Evolutionary conservation across 2,113 vertebrate species (phyloP).

Genomic region (Pimephales promelas): DNA sequence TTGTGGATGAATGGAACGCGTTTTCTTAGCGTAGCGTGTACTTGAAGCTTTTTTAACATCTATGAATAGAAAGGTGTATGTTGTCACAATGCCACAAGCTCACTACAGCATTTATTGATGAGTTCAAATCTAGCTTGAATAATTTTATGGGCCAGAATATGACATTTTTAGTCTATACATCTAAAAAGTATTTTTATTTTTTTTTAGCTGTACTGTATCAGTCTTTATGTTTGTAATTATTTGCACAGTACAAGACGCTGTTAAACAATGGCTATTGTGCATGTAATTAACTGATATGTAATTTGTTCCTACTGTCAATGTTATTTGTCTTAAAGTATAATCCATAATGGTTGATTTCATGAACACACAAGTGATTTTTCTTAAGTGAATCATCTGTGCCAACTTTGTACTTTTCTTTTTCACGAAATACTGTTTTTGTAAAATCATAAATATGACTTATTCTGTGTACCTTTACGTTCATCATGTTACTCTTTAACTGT

Average conservation of each 20-base stretch:
- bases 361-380: slow-evolving; percentile 46
- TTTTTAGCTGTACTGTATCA: slow-evolving; percentile 1
- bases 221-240: slow-evolving; percentile 13
- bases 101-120: not conserved
- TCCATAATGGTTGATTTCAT: slow-evolving; percentile 56
- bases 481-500: slow-evolving; percentile 2
- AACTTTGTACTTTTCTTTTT: slow-evolving; percentile 2
- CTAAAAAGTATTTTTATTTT: slow-evolving; percentile 1
- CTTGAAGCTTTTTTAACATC: slow-evolving; percentile 14
- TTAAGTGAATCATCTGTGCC: slow-evolving; percentile 46
- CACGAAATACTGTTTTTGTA: slow-evolving; percentile 50
- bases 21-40: not conserved
- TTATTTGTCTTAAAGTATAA: slow-evolving; percentile 54
- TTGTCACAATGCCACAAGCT: not conserved
- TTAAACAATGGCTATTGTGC: slow-evolving; percentile 10
- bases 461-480: not conserved
- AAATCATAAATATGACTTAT: slow-evolving; percentile 53
- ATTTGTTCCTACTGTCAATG: slow-evolving; percentile 44
- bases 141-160: not conserved
- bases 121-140: slow-evolving; percentile 12
- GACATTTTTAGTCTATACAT: not conserved
- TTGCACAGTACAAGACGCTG: slow-evolving; percentile 19
- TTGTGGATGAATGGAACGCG: not conserved
- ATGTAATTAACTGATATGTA: slow-evolving; percentile 3
- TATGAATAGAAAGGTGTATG: not conserved